Base-by-base conservation (phyloP, 2,888 invertebrate genomes). In the Andricus quercusramuli region DNA sequence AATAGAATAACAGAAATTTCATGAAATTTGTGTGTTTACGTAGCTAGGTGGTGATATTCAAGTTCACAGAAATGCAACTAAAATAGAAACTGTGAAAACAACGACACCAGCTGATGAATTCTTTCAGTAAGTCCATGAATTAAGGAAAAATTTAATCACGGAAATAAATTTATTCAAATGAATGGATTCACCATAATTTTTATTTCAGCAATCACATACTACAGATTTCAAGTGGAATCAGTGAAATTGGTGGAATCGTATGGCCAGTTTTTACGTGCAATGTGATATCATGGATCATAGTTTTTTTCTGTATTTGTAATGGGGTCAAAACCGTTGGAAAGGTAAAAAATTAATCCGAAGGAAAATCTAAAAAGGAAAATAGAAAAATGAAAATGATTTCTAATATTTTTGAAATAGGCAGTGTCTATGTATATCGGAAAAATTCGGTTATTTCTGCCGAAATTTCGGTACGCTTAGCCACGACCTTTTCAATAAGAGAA, bases 241-340 rank as follows among this genome's bases (percentile, higher is more conserved):
- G 95, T 20, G 94, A 97, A 51, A 94, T 97, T 15, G 98, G 98
- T 0, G 93, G 94, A 2, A 94, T 99, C 32, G 96, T 97, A 11
- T 97, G 97, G 96, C 96, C 96, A 1, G 93, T 98, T 74, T 96
- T 97, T 74, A 92, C 95, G 82, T 96, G 96, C 87, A 95, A 98
- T 80, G 89, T 96, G 0, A 92, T 97, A 32, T 95, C 96, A 64
- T 98, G 98, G 98, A 89, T 96, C 17, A 92, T 97, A 77, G 95
- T 97, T 20, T 98, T 97, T 92, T 93, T 97, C 78, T 98, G 98
- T 92, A 96, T 98, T 84, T 96, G 96, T 93, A 96, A 96, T 87
- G 98, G 98, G 76, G 97, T 98, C 83, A 96, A 97, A 93, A 96
- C 97, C 92, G 96, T 97, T 44, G 97, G 97, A 90, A 97, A 97